These are phyloP conservation scores for Mallotus villosus DNA, from an alignment of 2,797 vertebrate genomes.

Conservation along the genomic window DNA sequence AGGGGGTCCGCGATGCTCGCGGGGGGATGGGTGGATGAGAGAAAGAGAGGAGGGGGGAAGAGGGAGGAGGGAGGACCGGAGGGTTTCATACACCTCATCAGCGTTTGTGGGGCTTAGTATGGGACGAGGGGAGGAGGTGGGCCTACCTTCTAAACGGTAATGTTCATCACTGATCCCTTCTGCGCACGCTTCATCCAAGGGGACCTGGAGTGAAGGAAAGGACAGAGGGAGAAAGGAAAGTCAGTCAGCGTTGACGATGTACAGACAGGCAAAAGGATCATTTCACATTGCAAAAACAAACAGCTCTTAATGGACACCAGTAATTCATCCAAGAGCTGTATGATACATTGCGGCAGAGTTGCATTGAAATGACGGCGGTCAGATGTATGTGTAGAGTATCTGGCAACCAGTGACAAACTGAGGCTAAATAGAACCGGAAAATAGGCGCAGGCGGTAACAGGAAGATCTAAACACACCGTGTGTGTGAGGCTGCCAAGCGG, in stretches of 20 bases:
- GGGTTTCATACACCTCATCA: constrained; percentile 38
- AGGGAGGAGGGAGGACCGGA: constrained; percentile 17
- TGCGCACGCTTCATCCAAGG: constrained; percentile 83
- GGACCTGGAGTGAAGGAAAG: constrained; percentile 75
- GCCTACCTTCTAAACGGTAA: constrained; percentile 93
- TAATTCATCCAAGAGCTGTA: constrained; percentile 47
- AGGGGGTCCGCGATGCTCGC: constrained; percentile 48
- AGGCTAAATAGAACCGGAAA: constrained; percentile 49
- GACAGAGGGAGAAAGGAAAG: constrained; percentile 20
- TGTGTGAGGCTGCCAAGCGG: constrained; percentile 44
- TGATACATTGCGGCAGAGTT: constrained; percentile 30
- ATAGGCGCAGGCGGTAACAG: constrained; percentile 58
- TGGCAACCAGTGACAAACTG: constrained; percentile 52
- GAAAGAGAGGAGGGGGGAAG: constrained; percentile 22
- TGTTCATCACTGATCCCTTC: constrained; percentile 85
- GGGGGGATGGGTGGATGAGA: constrained; percentile 13
- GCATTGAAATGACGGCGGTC: constrained; percentile 58
- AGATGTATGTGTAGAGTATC: constrained; percentile 51
- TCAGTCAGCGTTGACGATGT: constrained; percentile 35
- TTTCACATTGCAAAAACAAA: constrained; percentile 60
- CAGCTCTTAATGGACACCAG: constrained; percentile 36
- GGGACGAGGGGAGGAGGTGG: not conserved
- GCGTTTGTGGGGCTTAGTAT: constrained; percentile 50
- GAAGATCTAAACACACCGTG: constrained; percentile 52
- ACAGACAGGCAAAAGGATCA: constrained; percentile 32